Evolutionary conservation across 2,113 vertebrate species (phyloP), one percentile per base, ranked within the genome.

Genomic region (Pachyramphus minor): DNA sequence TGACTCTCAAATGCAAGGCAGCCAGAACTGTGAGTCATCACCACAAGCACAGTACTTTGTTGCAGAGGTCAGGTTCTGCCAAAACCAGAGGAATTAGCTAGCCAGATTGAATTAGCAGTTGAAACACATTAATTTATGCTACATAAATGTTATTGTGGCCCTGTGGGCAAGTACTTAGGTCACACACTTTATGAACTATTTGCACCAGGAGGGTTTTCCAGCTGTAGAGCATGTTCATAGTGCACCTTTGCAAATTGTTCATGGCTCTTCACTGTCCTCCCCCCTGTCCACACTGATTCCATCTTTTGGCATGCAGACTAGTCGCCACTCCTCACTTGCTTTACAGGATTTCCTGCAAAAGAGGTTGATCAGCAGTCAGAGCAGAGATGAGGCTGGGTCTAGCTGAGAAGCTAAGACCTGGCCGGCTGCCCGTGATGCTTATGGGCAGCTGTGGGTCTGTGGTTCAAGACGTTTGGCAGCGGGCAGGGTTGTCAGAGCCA

Each of bases 141-240:
- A 96, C 96, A 97, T 97, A 98, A 98, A 98, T 98, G 97, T 98
- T 98, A 98, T 97, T 97, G 96, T 98, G 97, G 97, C 97, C 97
- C 97, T 91, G 49, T 97, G 97, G 97, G 97, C 95, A 97, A 98
- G 94, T 81, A 89, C 95, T 95, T 96, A 97, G 97, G 97, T 97
- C 96, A 94, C 68, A 96, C 95, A 96, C 95, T 98, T 98, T 97
- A 96, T 89, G 96, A 97, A 96, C 97, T 97, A 95, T 97, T 97
- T 97, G 96, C 96, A 97, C 71, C 88, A 91, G 85, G 95, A 97
- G 90, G 74, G 86, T 77, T 93, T 96, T 90, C 37, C 58, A 94
- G 94, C 68, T 17, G 19, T 97, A 97, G 98, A 97, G 98, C 97
- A 95, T 35, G 44, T 74, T 63, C 2, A 0, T 78, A 92, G n/a